Evolutionary conservation across 2,113 vertebrate species (phyloP).

Genomic region (Holacanthus passer): DNA sequence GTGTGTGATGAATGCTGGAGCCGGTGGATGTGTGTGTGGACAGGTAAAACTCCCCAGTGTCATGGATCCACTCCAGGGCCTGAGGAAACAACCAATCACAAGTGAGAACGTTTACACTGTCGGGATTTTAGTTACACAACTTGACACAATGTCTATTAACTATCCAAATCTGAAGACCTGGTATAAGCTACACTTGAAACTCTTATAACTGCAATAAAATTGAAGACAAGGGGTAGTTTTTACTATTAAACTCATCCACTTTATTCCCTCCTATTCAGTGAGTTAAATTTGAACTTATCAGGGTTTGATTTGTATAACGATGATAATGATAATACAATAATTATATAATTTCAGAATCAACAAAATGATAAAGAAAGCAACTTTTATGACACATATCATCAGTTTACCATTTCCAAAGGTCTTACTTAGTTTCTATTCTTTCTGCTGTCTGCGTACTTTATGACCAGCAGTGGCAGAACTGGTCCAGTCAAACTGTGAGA

Average conservation of each 20-base stretch:
- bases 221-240: neutral
- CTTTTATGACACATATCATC: neutral
- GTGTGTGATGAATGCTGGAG: slow-evolving; percentile 97
- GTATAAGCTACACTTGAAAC: neutral
- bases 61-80: slow-evolving; percentile 99
- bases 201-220: neutral
- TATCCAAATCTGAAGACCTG: neutral
- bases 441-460: slow-evolving; percentile 10
- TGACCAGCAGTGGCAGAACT: slow-evolving; percentile 49
- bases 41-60: slow-evolving; percentile 99
- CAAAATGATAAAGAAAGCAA: neutral
- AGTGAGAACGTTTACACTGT: slow-evolving; percentile 13
- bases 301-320: neutral
- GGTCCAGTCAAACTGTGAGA: slow-evolving; percentile 63
- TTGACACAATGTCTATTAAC: neutral
- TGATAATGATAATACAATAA: too few relatives aligned
- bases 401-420: neutral
- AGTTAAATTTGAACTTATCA: neutral
- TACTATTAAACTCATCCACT: neutral
- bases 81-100: slow-evolving; percentile 70
- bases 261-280: neutral
- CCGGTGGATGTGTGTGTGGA: slow-evolving; percentile 98
- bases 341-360: too few relatives aligned
- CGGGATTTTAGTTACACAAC: slow-evolving; percentile 33
- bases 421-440: neutral